Conservation (phyloP, 1,140 invertebrate genomes). For the Drosophila nannoptera region DNA sequence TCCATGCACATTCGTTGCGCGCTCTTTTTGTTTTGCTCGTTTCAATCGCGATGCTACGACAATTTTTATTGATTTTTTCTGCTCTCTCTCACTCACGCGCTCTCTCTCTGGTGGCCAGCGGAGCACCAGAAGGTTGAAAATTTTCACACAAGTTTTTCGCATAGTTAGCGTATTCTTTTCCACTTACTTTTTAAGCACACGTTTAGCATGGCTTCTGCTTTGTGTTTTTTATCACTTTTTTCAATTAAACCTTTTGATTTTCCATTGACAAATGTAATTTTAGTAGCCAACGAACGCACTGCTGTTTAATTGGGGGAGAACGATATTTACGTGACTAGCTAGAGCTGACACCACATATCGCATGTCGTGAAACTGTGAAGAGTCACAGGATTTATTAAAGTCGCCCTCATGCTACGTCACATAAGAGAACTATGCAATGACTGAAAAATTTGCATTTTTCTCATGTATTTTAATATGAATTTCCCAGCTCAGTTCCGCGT, state of each 20-base stretch:
- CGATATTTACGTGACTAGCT: slow-evolving; percentile 20
- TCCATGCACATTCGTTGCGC: slow-evolving; percentile 38
- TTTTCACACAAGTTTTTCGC: slow-evolving; percentile 48
- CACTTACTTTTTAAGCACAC: slow-evolving; percentile 37
- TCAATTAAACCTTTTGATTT: slow-evolving; percentile 26
- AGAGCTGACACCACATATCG: slow-evolving; percentile 23
- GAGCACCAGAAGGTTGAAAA: slow-evolving; percentile 48
- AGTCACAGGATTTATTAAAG: background rate
- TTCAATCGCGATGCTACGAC: slow-evolving; percentile 66
- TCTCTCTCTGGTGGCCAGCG: slow-evolving; percentile 24
- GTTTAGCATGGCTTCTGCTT: slow-evolving; percentile 24
- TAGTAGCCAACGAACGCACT: slow-evolving; percentile 26
- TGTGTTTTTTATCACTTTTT: slow-evolving; percentile 17
- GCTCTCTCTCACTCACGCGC: slow-evolving; percentile 36
- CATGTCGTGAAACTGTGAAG: background rate
- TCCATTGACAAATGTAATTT: slow-evolving; percentile 35
- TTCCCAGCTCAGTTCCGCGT: background rate
- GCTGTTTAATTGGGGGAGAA: slow-evolving; percentile 22
- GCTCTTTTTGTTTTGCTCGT: slow-evolving; percentile 69
- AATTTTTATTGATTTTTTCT: slow-evolving; percentile 66
- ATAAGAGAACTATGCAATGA: background rate
- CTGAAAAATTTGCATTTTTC: background rate
- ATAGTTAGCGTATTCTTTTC: background rate
- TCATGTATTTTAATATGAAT: background rate
- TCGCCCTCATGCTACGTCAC: background rate